phyloP scores from a whole-genome alignment of 35 echinoderm and acorn worm species.

The Amphiura filiformis region DNA sequence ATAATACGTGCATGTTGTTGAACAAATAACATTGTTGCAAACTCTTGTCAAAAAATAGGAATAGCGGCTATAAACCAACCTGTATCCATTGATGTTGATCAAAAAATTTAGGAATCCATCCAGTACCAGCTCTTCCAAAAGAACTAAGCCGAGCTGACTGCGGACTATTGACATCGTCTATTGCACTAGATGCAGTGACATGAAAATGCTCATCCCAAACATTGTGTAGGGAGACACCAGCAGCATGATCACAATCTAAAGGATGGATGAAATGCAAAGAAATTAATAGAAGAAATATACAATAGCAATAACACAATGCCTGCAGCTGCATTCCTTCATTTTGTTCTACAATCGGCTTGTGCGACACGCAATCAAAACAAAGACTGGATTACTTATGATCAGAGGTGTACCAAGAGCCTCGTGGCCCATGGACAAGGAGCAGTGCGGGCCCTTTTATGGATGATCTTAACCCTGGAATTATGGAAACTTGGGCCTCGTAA shows the following conservation, averaged over 20 bases:
- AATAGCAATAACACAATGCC: neutral
- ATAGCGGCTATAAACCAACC: neutral
- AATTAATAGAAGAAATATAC: neutral
- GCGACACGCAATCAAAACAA: neutral
- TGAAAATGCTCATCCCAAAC: slow-evolving; percentile 2
- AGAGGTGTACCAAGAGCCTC: too few species aligned
- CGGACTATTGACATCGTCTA: neutral
- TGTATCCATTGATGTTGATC: slow-evolving; percentile 21
- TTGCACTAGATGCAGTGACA: slow-evolving; percentile 25
- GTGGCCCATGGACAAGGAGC: too few species aligned
- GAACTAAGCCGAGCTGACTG: slow-evolving; percentile 44
- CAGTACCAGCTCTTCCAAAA: slow-evolving; percentile 1
- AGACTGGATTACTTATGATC: too few species aligned
- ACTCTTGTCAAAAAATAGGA: too few species aligned
- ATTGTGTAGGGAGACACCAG: neutral
- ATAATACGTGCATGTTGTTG: too few species aligned
- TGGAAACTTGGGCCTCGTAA: too few species aligned
- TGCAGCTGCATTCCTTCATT: neutral
- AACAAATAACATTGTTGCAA: too few species aligned
- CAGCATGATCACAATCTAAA: slow-evolving; percentile 24
- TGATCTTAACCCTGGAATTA: too few species aligned
- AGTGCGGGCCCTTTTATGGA: too few species aligned
- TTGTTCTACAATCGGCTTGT: neutral
- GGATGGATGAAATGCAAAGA: neutral
- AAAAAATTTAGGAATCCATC: slow-evolving; percentile 28